phyloP scores from a whole-genome alignment of 2,888 invertebrate genomes.

The Marronus borbonicus region DNA sequence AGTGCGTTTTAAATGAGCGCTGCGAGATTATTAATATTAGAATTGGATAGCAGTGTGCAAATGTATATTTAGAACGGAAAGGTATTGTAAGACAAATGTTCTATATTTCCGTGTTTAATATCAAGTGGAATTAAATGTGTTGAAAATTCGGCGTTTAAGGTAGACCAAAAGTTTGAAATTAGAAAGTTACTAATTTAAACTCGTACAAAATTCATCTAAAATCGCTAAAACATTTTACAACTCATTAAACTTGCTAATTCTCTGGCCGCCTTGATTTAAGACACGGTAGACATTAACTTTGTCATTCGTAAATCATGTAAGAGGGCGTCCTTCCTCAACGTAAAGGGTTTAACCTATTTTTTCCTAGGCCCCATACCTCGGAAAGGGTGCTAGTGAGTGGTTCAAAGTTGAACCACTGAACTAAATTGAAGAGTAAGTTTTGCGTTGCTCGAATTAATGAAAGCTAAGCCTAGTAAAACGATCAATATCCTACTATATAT shows the following conservation, averaged over 20 bases:
- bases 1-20: too few relatives aligned
- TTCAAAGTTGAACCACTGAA: too few relatives aligned
- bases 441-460: conserved; percentile 22
- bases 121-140: too few relatives aligned
- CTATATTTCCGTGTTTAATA: too few relatives aligned
- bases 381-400: neutral
- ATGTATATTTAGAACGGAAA: too few relatives aligned
- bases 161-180: too few relatives aligned
- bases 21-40: too few relatives aligned
- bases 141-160: too few relatives aligned
- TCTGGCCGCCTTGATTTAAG: neutral
- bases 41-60: too few relatives aligned
- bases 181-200: too few relatives aligned
- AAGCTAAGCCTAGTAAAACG: conserved; percentile 30
- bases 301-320: conserved; percentile 3
- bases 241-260: neutral
- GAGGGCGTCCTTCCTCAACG: neutral
- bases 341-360: conserved; percentile 5
- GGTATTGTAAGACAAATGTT: too few relatives aligned
- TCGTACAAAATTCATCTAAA: too few relatives aligned
- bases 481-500: conserved; percentile 19
- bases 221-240: neutral
- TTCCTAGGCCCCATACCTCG: neutral
- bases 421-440: conserved; percentile 37
- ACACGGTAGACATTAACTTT: conserved; percentile 3